Percentiles rank a stretch among this genome's conserved stretches.
These are phyloP conservation scores for Myocastor coypus DNA, from an alignment of 2,113 vertebrate species.

Conservation along the genomic window DNA sequence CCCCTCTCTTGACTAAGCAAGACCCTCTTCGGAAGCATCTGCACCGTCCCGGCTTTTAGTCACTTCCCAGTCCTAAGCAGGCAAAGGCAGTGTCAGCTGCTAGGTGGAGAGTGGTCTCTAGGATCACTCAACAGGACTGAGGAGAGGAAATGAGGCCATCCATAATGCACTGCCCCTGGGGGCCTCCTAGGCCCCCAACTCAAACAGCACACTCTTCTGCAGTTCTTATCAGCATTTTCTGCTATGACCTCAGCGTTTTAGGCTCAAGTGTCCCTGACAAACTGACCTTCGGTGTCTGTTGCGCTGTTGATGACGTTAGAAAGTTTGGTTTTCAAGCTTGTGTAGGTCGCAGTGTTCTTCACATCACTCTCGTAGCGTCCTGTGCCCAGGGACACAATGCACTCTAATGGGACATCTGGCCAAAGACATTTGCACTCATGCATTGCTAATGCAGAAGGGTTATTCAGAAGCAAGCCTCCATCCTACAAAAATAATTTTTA, in stretches of 20 bases:
- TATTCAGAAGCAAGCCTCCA: constrained; percentile 97
- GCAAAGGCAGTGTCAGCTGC: background rate
- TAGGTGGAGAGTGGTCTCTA: background rate
- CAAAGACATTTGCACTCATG: constrained; percentile 96
- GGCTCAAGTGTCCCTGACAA: background rate
- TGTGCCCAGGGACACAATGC: constrained; percentile 95
- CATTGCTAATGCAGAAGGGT: constrained; percentile 95
- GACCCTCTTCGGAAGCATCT: background rate
- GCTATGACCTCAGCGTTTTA: background rate
- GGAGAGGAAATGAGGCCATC: background rate
- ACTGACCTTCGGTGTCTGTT: constrained; percentile 93
- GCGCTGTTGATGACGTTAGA: constrained; percentile 97
- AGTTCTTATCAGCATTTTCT: background rate
- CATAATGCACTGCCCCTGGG: background rate
- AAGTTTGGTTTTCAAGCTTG: constrained; percentile 96
- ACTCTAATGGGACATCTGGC: constrained; percentile 94
- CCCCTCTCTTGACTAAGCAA: background rate
- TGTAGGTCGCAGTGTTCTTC: constrained; percentile 88
- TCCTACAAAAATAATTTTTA: constrained; percentile 88
- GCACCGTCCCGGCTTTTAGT: background rate
- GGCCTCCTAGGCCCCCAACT: background rate
- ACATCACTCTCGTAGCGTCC: constrained; percentile 91
- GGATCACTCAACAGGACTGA: background rate
- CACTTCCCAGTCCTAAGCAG: background rate
- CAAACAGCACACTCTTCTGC: background rate